Base-by-base conservation (phyloP, 2,888 invertebrate species). In the Sclerodermus sp. region DNA sequence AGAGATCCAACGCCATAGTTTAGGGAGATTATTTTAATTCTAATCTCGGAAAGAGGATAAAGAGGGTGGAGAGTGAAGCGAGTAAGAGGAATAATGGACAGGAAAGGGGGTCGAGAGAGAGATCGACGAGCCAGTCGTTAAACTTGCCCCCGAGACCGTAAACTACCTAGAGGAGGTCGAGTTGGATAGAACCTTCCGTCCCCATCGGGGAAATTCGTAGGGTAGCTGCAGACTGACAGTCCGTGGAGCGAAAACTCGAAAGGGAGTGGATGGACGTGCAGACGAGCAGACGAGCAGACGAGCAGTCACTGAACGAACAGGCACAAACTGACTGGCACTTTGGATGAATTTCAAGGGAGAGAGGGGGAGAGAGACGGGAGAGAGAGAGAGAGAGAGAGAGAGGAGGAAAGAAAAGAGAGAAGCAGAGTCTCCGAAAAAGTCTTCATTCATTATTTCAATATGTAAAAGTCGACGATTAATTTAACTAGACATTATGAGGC, bases 71-170 rank as follows among this genome's bases (percentile, higher is more conserved):
- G 39, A 32, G 42, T 45, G 49, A 43, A 41, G 45, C 46, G 49
- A 46, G 50, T 32, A 34, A 34, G 37, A 53, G 23, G 23, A 8
- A 8, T 23, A 8, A 23, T n/a, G n/a, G n/a, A n/a, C n/a, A 23
- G 23, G 8, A 23, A 8, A 23, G 23, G 23, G 23, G 8, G 23
- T 47, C 38, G 53, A 52, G 56, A 60, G 55, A 60, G 59, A 67
- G 63, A 67, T 63, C 62, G 59, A 60, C 60, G 65, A 52, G 56
- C 53, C 47, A 53, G 60, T 62, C 65, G 62, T 65, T 64, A 64
- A 64, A 64, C 60, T 64, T 57, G 58, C 64, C 62, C 58, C 49
- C 47, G 57, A 55, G 65, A 62, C 55, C 57, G 65, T 64, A 62
- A 65, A 62, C 64, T 47, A 62, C 45, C 55, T 49, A 47, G 47